phyloP scores from a whole-genome alignment of 2,888 invertebrate species.

The Globia sparganii region DNA sequence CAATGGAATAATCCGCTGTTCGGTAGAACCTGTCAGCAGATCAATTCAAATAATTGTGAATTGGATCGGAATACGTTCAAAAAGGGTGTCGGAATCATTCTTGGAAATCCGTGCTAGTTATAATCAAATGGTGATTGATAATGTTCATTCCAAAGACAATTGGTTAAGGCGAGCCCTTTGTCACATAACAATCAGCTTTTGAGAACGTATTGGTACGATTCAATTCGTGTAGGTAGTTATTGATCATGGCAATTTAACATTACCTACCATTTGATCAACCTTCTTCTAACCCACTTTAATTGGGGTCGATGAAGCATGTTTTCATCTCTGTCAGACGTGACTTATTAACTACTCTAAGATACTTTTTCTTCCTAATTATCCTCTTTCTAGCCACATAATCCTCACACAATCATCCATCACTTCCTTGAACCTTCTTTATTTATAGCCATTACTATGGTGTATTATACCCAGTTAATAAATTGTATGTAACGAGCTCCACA shows the following conservation, averaged over 20 bases:
- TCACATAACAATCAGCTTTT: background rate
- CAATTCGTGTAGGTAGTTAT: background rate
- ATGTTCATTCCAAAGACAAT: background rate
- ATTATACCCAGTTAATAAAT: too few relatives aligned
- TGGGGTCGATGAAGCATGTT: background rate
- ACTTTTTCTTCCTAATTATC: too few relatives aligned
- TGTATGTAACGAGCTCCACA: too few relatives aligned
- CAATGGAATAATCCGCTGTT: constrained; percentile 1
- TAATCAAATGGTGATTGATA: constrained; percentile 21
- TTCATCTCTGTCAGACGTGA: background rate
- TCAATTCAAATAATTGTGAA: constrained; percentile 37
- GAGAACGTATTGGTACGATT: background rate
- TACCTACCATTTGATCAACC: background rate
- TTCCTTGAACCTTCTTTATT: too few relatives aligned
- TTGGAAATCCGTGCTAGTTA: background rate
- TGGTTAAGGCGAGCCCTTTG: constrained; percentile 1
- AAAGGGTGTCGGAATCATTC: background rate
- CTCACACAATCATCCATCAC: too few relatives aligned
- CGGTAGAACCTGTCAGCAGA: constrained; percentile 6
- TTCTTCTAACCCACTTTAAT: background rate
- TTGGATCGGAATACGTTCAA: background rate
- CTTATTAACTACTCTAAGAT: too few relatives aligned
- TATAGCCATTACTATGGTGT: too few relatives aligned
- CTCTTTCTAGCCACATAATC: too few relatives aligned
- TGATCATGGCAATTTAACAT: background rate